Evolutionary conservation across 1,140 invertebrate species (phyloP).

Genomic region (Himalopsyche phryganea): DNA sequence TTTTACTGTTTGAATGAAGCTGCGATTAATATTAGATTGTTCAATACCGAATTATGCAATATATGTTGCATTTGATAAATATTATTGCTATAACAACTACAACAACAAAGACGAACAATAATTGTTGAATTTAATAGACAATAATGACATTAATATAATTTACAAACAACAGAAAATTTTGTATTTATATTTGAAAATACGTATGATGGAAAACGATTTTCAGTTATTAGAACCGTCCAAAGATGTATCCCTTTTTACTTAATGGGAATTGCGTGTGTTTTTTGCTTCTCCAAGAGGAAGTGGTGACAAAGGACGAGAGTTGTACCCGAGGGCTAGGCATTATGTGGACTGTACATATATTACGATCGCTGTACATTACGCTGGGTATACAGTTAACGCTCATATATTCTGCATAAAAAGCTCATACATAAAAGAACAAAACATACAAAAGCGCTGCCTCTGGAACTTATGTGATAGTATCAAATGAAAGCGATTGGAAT

Average conservation of each 20-base stretch:
- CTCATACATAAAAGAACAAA: conserved; percentile 20
- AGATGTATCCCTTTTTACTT: conserved; percentile 11
- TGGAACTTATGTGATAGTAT: conserved; percentile 6
- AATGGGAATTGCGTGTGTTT: conserved; percentile 23
- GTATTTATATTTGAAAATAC: too few relatives aligned
- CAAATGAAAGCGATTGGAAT: conserved; percentile 1
- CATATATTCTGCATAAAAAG: conserved; percentile 18
- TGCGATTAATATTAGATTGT: too few relatives aligned
- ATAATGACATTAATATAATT: too few relatives aligned
- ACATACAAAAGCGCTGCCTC: conserved; percentile 7
- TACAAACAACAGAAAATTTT: too few relatives aligned
- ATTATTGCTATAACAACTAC: too few relatives aligned
- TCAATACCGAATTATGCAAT: too few relatives aligned
- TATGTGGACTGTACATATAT: neutral
- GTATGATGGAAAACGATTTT: too few relatives aligned
- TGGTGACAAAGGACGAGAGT: neutral
- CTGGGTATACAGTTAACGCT: neutral
- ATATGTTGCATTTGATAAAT: too few relatives aligned
- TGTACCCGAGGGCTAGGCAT: conserved; percentile 6
- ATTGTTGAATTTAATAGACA: too few relatives aligned
- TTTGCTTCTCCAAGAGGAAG: conserved; percentile 20
- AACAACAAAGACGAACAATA: too few relatives aligned
- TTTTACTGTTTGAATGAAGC: too few relatives aligned
- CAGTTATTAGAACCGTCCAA: neutral
- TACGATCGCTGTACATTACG: too few relatives aligned